Base-by-base conservation (phyloP, 2,888 invertebrate genomes). In the Smittia aterrima region DNA sequence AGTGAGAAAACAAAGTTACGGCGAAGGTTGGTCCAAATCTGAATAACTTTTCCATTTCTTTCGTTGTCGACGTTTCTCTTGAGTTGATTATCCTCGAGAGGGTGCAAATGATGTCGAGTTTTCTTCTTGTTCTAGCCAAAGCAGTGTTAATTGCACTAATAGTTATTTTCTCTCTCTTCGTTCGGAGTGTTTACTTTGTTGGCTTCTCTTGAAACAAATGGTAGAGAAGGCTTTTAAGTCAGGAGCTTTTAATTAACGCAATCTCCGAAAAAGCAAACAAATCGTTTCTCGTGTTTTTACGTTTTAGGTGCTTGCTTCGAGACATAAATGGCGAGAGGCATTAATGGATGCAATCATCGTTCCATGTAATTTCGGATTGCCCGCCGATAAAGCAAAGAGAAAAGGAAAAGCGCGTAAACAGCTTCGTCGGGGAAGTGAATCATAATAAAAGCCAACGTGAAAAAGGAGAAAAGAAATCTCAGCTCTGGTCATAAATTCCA, bases 11-110 rank as follows among this genome's bases (percentile, higher is more conserved):
- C 25, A 20, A 22, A 16, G 9, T 40, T 67, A 67, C 47, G 25
- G n/a, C 24, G 20, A 54, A 71, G 62, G 72, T 62, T 38, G 72
- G 58, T n/a, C n/a, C 41, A 16, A 72, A 72, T 32, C 32, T 32
- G 4, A 32, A 9, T 9, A 32, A 6, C 32, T 7, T 58, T 32
- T 13, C 40, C 22, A 58, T 54, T 72, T 40, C 27, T 27, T 71
- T 71, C 22, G 53, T 58, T 53, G 13, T 68, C 24, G 40, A 41
- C 24, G n/a, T 20, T 68, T 47, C 13, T 71, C 54, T 54, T 40
- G 66, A 32, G 62, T 72, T 72, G 72, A 72, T 72, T 62, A 64
- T 64, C 16, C 72, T 24, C 62, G 20, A 24, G 70, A 70, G 72
- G 62, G 62, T 72, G 58, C 22, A 72, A 72, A 40, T 70, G 70